Evolutionary conservation across 2,888 invertebrate genomes (phyloP).

Genomic region (Dexiosoma caninum): DNA sequence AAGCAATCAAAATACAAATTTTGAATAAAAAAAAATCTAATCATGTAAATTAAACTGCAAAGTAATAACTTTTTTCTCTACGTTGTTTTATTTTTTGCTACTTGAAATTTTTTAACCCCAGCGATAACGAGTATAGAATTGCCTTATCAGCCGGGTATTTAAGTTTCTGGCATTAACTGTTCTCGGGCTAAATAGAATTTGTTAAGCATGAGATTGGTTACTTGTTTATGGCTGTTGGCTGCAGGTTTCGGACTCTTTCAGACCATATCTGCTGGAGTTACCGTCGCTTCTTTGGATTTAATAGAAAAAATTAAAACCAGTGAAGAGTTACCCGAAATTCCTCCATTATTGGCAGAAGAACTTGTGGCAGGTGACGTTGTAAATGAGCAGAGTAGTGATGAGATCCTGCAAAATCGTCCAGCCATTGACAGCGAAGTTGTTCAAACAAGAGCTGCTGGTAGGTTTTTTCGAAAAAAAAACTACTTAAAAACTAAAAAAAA

Average conservation of each 20-base stretch:
- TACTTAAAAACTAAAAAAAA: not conserved
- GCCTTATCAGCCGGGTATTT: constrained; percentile 66
- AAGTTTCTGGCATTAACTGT: constrained; percentile 27
- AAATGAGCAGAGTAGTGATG: not conserved
- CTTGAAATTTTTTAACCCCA: not conserved
- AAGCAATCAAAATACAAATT: not conserved
- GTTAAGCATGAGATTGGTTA: constrained; percentile 67
- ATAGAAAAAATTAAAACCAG: constrained; percentile 57
- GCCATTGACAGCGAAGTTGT: constrained; percentile 31
- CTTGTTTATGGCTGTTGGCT: constrained; percentile 61
- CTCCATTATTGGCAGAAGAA: constrained; percentile 63
- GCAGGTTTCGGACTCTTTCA: constrained; percentile 33
- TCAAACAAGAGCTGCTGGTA: constrained; percentile 67
- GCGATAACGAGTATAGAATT: not conserved
- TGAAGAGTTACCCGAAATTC: constrained; percentile 62
- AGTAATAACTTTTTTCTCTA: not conserved
- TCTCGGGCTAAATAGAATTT: constrained; percentile 10
- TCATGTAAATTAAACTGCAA: not conserved
- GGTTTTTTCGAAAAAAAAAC: not conserved
- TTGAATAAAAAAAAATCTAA: not conserved
- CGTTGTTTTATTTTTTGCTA: not conserved
- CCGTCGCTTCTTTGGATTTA: constrained; percentile 43
- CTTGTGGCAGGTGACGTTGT: constrained; percentile 49
- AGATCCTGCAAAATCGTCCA: not conserved
- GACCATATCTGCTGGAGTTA: constrained; percentile 57